Evolutionary conservation across 2,888 invertebrate species (phyloP).

Genomic region (Hemaris fuciformis): DNA sequence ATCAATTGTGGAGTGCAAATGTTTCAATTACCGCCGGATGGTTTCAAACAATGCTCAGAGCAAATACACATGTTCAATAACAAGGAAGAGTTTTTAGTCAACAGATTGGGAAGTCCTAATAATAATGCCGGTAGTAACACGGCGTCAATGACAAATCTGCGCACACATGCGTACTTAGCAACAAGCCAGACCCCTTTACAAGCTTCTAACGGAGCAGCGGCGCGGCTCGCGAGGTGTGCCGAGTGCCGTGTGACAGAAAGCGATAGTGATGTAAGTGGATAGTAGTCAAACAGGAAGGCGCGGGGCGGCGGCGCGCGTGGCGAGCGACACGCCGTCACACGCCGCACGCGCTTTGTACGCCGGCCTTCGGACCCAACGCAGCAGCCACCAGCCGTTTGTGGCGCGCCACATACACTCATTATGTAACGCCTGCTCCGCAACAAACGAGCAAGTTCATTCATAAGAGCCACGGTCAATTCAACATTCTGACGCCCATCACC

Average conservation of each 20-base stretch:
- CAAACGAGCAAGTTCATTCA: slow-evolving; percentile 70
- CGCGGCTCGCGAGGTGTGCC: not conserved
- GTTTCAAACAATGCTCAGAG: slow-evolving; percentile 43
- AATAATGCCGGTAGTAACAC: slow-evolving; percentile 65
- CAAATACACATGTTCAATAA: slow-evolving; percentile 50
- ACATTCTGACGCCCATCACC: slow-evolving; percentile 26
- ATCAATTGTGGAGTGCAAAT: slow-evolving; percentile 52
- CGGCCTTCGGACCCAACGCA: slow-evolving; percentile 74
- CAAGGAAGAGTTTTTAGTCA: slow-evolving; percentile 59
- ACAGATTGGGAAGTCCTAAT: slow-evolving; percentile 62
- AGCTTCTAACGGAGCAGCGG: slow-evolving; percentile 59
- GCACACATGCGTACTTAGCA: slow-evolving; percentile 65
- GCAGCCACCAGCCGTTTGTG: slow-evolving; percentile 45
- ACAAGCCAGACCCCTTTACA: slow-evolving; percentile 73
- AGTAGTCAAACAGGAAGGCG: slow-evolving; percentile 80
- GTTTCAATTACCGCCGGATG: slow-evolving; percentile 42
- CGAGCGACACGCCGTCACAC: slow-evolving; percentile 48
- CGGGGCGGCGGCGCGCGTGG: slow-evolving; percentile 71
- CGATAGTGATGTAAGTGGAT: slow-evolving; percentile 80
- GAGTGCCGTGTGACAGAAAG: slow-evolving; percentile 72
- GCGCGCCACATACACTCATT: slow-evolving; percentile 61
- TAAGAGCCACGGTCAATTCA: slow-evolving; percentile 53
- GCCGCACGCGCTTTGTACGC: slow-evolving; percentile 67
- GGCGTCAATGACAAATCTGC: slow-evolving; percentile 63
- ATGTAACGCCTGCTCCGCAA: slow-evolving; percentile 64